Evolutionary conservation across 2,797 vertebrate species (phyloP), one percentile per base, ranked within the genome.

Genomic region (Characodon lateralis): DNA sequence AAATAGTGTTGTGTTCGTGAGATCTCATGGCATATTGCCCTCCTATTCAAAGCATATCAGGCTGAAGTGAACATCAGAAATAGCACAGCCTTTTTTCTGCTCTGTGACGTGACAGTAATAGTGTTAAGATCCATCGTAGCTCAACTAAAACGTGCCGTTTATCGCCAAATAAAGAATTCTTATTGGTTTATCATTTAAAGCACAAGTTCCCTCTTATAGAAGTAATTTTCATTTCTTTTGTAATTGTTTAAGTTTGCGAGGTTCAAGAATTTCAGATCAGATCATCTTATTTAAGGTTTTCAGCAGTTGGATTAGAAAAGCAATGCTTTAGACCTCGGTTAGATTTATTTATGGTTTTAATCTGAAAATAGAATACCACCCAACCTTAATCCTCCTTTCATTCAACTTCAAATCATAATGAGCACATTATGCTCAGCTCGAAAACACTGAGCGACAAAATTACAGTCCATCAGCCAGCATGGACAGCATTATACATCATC

Each of bases 391-490:
- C 16, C 26, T 22, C 3, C 31, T n/a, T 55, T 50, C 20, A 73
- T 61, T 82, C 24, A 78, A 31, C 35, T 66, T 73, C 77, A 46
- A 71, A 41, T 72, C n/a, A 43, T n/a, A 31, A 7, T 14, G 41
- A 12, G 13, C 24, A 71, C 6, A 68, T 35, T 51, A 26, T 73
- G 24, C 1, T 58, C 35, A 22, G 59, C 51, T 76, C 0, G 14
- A 63, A 76, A 69, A 48, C 13, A 59, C 46, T 16, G 20, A 51
- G 48, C 24, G 13, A 24, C 10, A 20, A 26, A 10, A 12, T 75
- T 69, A 46, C 16, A 73, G 18, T 2, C 26, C n/a, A 26, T 71
- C 70, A 66, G 77, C 73, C 51, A 78, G 39, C 10, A 31, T 51
- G 59, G 35, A 39, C 39, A 53, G 59, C 73, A 74, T 4, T 51